Evolutionary conservation across 1,140 invertebrate species (phyloP), one percentile per base, ranked within the genome.

Genomic region (Planococcus citri): DNA sequence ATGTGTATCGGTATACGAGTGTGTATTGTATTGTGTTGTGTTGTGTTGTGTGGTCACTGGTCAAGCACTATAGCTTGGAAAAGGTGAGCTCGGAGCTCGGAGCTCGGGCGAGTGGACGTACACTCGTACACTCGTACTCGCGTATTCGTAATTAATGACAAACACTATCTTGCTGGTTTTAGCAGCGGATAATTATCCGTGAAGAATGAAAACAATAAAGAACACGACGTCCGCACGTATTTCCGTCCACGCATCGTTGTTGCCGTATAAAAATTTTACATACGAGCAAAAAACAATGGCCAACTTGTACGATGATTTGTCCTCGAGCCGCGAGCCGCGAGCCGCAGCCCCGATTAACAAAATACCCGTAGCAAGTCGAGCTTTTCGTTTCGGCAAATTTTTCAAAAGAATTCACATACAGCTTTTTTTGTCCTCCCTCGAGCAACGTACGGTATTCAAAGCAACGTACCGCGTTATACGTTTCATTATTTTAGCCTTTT

Each of bases 201-300:
- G 41, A 51, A 51, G 41, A 51, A 51, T 51, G 41, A 51, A 51
- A 51, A 51, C 41, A 51, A 51, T 51, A 51, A 51, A 51, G 41
- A 51, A 51, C 41, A 51, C 41, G 41, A 51, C 41, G 41, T 51
- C 41, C 41, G 41, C 41, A 17, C 41, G 41, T 51, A 51, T 51
- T 51, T 51, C 41, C 41, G 41, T 51, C 41, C 41, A 51, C n/a
- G 41, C 41, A 51, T 51, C 41, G 41, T 51, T 51, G 41, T 17
- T 51, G 17, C 41, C 41, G 12, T 51, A 51, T 51, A 51, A 51
- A 51, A 51, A 51, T 51, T 51, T 51, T 51, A 51, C 41, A 51
- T 51, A 51, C 41, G 41, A 51, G 17, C n/a, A 17, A 51, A n/a
- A 51, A 51, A 51, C 41, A 51, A 51, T 51, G 41, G 41, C n/a